Evolutionary conservation across 2,797 vertebrate genomes (phyloP), one percentile per base, ranked within the genome.

Genomic region (Rhinella marina): DNA sequence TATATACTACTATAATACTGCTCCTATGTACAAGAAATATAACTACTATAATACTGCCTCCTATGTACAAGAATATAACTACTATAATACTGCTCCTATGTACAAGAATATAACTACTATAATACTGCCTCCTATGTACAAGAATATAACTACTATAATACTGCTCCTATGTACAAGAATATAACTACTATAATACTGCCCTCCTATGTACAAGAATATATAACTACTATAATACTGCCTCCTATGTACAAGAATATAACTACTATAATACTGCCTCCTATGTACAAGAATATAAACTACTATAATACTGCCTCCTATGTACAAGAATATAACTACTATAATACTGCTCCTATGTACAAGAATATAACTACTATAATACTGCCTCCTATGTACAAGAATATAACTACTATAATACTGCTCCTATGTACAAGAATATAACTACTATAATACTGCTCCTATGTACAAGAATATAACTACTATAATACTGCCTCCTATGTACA

Each of bases 81-180:
- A 75, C 72, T 75, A 75, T 75, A 75, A 68, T 68, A 68, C 64
- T 68, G 64, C 61, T n/a, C 61, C 61, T 64, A 68, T 68, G 25
- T 68, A 68, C 64, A 68, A 68, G 64, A 68, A 68, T 68, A 68
- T 68, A 68, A 68, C 64, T 68, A 68, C 64, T 68, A 68, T 68
- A 68, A 75, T 75, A 75, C 72, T 75, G 32, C 32, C 70, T 21
- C 8, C 72, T 75, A 75, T 75, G 17, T 75, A 75, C 41, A 75
- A 75, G 72, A 75, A 75, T 75, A 75, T 75, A 75, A n/a, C 72
- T 50, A 75, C 72, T 75, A 75, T 75, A 75, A 75, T 75, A 75
- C 72, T 75, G 72, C 48, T 12, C 70, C 70, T 72, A 41, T 73
- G 5, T 73, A 73, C 70, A 73, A 23, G 17, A 73, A 73, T 73